These are phyloP conservation scores for Enteromius trimaculatus DNA, from an alignment of 2,797 vertebrate genomes.

Conservation along the genomic window DNA sequence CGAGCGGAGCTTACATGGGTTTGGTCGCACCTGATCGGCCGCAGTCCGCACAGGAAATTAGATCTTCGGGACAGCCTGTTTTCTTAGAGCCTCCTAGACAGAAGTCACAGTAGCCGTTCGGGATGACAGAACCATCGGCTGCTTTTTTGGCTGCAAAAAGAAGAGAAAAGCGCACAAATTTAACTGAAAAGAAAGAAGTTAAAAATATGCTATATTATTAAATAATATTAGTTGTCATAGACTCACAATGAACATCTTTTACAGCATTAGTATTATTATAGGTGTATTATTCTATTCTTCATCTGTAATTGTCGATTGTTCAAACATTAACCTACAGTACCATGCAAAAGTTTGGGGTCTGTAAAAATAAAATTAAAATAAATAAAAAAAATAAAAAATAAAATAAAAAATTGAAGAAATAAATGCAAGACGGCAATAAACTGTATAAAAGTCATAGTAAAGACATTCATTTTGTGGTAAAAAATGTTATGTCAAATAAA, in stretches of 20 bases:
- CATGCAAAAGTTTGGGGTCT: not conserved
- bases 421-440: too few relatives aligned
- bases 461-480: not conserved
- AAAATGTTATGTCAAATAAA: not conserved
- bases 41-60: constrained; percentile 95
- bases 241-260: not conserved
- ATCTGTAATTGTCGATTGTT: not conserved
- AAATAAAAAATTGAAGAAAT: too few relatives aligned
- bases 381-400: too few relatives aligned
- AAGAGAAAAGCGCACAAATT: not conserved
- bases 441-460: not conserved
- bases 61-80: constrained; percentile 93
- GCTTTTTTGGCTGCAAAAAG: constrained; percentile 87
- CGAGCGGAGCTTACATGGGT: not conserved
- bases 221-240: not conserved
- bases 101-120: constrained; percentile 95
- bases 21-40: constrained; percentile 85
- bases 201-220: not conserved
- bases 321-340: not conserved
- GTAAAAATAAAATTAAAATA: not conserved
- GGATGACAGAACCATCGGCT: constrained; percentile 90
- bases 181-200: not conserved
- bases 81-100: constrained; percentile 94
- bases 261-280: not conserved
- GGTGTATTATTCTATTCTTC: not conserved